phyloP scores from a whole-genome alignment of 2,797 vertebrate genomes.

The Semaprochilodus insignis region DNA sequence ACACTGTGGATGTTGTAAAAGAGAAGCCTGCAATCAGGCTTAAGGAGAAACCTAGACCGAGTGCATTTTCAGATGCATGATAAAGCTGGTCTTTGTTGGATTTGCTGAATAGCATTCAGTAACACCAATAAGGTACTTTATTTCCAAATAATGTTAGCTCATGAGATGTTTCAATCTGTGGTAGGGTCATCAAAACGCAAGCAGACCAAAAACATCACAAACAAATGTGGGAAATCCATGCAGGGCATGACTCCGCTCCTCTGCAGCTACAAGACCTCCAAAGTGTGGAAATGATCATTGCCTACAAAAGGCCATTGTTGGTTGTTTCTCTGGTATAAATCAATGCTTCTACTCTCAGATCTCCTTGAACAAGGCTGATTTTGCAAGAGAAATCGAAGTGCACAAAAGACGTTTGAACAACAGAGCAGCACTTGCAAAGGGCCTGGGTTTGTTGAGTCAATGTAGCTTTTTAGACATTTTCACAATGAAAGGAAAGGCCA shows the following conservation, averaged over 20 bases:
- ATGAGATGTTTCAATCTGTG: constrained; percentile 9
- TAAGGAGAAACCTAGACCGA: not conserved
- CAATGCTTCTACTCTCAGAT: constrained; percentile 52
- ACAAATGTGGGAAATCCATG: constrained; percentile 30
- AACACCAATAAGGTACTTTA: not conserved
- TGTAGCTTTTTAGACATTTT: constrained; percentile 34
- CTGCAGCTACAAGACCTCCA: constrained; percentile 28
- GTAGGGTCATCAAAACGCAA: constrained; percentile 11
- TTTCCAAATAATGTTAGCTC: not conserved
- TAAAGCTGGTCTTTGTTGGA: not conserved
- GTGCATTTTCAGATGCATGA: not conserved
- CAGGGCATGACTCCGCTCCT: constrained; percentile 15
- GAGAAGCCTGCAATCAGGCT: no score
- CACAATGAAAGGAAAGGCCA: constrained; percentile 33
- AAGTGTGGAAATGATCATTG: constrained; percentile 50
- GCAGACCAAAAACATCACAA: constrained; percentile 34
- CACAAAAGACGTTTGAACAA: constrained; percentile 56
- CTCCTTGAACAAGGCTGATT: constrained; percentile 46
- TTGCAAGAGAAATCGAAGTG: constrained; percentile 52
- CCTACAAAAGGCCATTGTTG: constrained; percentile 58
- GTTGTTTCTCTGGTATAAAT: constrained; percentile 54
- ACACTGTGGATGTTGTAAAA: no score
- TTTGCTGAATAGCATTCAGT: not conserved
- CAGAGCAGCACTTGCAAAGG: constrained; percentile 33
- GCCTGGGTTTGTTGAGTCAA: constrained; percentile 53